These are phyloP conservation scores for Gavialis gangeticus DNA, from an alignment of 2,113 vertebrate genomes.

Conservation along the genomic window DNA sequence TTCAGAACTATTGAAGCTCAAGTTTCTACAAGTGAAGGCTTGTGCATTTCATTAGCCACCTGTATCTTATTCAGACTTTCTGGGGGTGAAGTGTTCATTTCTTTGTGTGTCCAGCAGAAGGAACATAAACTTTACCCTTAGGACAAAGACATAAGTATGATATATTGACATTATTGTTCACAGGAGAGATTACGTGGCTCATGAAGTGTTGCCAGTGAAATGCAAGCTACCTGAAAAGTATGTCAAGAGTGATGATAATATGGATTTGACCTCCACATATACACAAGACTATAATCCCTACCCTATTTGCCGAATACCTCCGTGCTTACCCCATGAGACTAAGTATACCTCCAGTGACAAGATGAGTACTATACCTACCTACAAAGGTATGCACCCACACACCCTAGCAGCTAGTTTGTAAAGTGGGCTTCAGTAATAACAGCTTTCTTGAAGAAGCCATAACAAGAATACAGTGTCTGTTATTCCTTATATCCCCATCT, in stretches of 20 bases:
- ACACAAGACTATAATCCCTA: slow-evolving; percentile 68
- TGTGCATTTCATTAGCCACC: neutral
- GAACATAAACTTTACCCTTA: neutral
- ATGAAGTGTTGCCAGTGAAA: slow-evolving; percentile 58
- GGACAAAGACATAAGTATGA: neutral
- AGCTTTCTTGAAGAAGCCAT: neutral
- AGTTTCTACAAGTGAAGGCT: neutral
- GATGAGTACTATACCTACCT: slow-evolving; percentile 68
- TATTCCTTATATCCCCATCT: neutral
- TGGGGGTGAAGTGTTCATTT: neutral
- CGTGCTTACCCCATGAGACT: slow-evolving; percentile 34
- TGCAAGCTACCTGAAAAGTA: neutral
- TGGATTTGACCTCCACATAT: slow-evolving; percentile 74
- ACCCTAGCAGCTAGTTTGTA: neutral
- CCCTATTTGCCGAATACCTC: neutral
- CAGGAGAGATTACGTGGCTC: slow-evolving; percentile 70
- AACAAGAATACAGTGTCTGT: neutral
- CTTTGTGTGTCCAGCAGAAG: neutral
- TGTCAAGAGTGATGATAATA: slow-evolving; percentile 46
- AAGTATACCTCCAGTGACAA: slow-evolving; percentile 15
- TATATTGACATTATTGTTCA: slow-evolving; percentile 18
- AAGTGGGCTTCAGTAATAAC: neutral
- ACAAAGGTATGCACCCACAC: slow-evolving; percentile 63
- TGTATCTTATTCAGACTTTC: neutral
- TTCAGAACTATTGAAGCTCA: neutral